Evolutionary conservation across 2,888 invertebrate genomes (phyloP), one percentile per base, ranked within the genome.

Genomic region (Sminthurides aquaticus): DNA sequence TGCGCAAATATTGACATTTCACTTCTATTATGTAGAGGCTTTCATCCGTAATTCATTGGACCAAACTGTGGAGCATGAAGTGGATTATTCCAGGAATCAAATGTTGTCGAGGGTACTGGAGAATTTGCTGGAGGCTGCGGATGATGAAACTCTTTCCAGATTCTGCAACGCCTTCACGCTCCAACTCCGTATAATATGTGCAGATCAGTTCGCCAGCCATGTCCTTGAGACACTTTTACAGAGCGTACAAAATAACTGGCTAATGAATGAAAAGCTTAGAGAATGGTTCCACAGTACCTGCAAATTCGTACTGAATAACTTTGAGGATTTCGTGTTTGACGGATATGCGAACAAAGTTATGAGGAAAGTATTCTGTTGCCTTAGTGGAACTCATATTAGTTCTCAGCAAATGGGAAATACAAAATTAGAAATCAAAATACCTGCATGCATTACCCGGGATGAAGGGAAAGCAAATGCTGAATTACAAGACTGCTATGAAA

Each of bases 251-350:
- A 64, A 78, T 34, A 73, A 76, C 5, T 79, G 78, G 70, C 78
- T 78, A 69, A 74, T 66, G 77, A 76, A 68, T 48, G 67, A 75
- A 0, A 76, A 82, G 55, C 89, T 87, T 71, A 80, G 83, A 1
- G 80, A 84, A 15, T 88, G 88, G 77, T 84, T 87, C 1, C 69
- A 87, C 18, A 89, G 87, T 78, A 80, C 88, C 2, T 84, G 86
- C 66, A 88, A 85, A 79, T 92, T 88, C 78, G 81, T 87, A 25
- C 78, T 90, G 0, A 92, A 92, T 77, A 92, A 92, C 80, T 80
- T 90, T 65, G 91, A 91, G 77, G 91, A 91, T 76, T 91, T 88
- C 75, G 83, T 89, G 0, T 87, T 86, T 84, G 89, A 91, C 76
- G 80, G 80, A 0, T 89, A 87, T 71, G 90, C 87, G 0, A 90